Base-by-base conservation (phyloP, 1,140 invertebrate species). In the Leptoteleia sp. region DNA sequence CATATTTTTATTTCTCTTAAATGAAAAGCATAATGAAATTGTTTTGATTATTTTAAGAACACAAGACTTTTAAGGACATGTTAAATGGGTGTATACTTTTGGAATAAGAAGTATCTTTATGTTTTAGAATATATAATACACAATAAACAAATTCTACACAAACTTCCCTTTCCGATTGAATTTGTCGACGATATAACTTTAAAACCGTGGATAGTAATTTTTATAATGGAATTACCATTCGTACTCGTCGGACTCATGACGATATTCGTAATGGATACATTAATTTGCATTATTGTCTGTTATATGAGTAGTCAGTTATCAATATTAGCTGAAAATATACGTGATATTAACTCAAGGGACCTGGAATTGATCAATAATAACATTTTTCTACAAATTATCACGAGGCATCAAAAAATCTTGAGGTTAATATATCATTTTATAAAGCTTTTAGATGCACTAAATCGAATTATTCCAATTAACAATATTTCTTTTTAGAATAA, bases 341-440 rank as follows among this genome's bases (percentile, higher is more conserved):
- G 13, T 2, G 11, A 31, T 33, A 29, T 48, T 9, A 1, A 16
- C 16, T 9, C 13, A 17, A 15, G 9, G 1, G 7, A 31, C 7
- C 17, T 48, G 5, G 15, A 31, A 17, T 1, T 48, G 15, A 48
- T 48, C 8, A 48, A 33, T 8, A 48, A 48, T 47, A 29, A 29
- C 15, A 6, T 47, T 1, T 7, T 27, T 6, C 13, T 47, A 5
- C 29, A 47, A 47, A 15, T 31, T 7, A 29, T 29, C 8, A 29
- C 1, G 7, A 7, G 8, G 6, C 27, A 33, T 11, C 31, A 33
- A 12, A 33, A 33, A 11, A 29, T 29, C 4, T 7, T 29, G 27
- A 29, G 27, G 27, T 29, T 7, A 29, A 29, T 29, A 25, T 29
- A 29, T 29, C 6, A 1, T 29, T 29, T 4, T 29, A 6, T 7